Conservation (phyloP, 2,888 invertebrate genomes). For the Agelastica alni region DNA sequence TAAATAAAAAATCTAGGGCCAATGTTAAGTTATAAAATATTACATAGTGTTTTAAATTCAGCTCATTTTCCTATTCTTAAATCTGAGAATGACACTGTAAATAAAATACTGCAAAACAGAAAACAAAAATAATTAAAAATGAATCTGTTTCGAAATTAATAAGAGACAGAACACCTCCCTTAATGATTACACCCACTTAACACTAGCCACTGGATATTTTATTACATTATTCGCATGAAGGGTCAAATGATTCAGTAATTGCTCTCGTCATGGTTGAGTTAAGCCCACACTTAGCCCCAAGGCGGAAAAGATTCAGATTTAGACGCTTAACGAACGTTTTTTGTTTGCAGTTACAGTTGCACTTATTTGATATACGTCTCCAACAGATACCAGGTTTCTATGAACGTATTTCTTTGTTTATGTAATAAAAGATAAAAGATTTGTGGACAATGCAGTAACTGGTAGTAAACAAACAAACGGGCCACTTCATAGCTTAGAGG, state of each 20-base stretch:
- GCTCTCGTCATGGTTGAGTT: conserved; percentile 28
- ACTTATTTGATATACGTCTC: conserved; percentile 26
- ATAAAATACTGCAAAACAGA: no score
- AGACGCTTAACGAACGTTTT: conserved; percentile 16
- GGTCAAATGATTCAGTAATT: conserved; percentile 32
- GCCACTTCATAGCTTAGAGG: conserved; percentile 11
- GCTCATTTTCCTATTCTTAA: no score
- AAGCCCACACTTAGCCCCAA: conserved; percentile 26
- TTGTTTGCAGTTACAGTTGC: conserved; percentile 25
- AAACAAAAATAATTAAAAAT: no score
- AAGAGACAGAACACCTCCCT: no score
- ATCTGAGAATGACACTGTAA: no score
- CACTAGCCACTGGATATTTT: conserved; percentile 32
- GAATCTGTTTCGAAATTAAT: no score
- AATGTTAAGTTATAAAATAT: no score
- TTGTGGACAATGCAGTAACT: conserved; percentile 5
- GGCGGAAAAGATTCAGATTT: conserved; percentile 28
- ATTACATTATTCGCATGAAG: conserved; percentile 32
- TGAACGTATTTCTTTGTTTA: conserved; percentile 9
- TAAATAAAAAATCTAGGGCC: no score
- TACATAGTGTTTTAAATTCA: no score
- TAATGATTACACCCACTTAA: conserved; percentile 5
- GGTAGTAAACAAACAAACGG: conserved; percentile 12
- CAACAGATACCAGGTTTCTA: conserved; percentile 11
- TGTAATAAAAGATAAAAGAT: conserved; percentile 8